These are phyloP conservation scores for Troilus luridus DNA, from an alignment of 2,888 invertebrate species.

Conservation along the genomic window DNA sequence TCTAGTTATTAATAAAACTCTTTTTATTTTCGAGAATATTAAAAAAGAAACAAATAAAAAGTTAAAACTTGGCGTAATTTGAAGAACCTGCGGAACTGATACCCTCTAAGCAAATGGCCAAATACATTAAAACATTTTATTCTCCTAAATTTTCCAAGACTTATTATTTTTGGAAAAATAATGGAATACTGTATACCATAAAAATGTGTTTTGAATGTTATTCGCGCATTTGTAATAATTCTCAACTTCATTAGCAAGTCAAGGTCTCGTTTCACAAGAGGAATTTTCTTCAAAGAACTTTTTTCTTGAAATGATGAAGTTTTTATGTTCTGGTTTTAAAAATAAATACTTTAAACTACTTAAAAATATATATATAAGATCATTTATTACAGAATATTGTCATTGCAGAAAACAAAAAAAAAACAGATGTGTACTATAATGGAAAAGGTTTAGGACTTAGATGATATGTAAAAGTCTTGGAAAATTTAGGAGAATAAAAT, in stretches of 20 bases:
- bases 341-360: neutral
- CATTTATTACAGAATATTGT: neutral
- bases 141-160: neutral
- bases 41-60: too few species aligned
- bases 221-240: neutral
- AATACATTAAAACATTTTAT: neutral
- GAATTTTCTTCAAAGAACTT: neutral
- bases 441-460: too few species aligned
- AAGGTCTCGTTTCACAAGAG: neutral
- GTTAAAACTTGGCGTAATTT: too few species aligned
- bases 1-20: too few species aligned
- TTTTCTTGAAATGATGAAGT: neutral
- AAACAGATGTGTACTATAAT: too few species aligned
- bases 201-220: neutral
- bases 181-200: neutral
- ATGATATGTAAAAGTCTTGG: too few species aligned
- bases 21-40: too few species aligned
- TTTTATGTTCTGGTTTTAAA: neutral
- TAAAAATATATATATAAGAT: neutral
- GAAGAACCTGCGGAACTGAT: too few species aligned
- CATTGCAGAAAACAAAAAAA: neutral
- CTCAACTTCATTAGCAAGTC: neutral
- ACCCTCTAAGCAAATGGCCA: too few species aligned
- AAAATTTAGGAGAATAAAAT: neutral
- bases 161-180: neutral